These are phyloP conservation scores for Lymantria monacha DNA, from an alignment of 2,888 invertebrate species.

Conservation along the genomic window DNA sequence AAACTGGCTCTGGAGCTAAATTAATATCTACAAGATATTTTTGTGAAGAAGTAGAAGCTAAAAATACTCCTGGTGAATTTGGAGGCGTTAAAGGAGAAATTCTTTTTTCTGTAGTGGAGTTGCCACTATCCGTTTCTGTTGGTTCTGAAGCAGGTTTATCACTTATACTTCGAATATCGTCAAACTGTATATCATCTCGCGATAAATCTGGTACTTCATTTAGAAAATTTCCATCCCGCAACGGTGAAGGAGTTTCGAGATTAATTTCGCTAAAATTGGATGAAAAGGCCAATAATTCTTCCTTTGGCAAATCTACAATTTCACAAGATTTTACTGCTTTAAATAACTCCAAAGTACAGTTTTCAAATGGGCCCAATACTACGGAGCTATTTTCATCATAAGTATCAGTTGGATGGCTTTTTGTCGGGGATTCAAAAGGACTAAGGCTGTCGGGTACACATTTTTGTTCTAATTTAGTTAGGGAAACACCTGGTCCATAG, in stretches of 20 bases:
- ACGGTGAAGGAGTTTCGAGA: constrained; percentile 71
- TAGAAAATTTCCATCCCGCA: constrained; percentile 70
- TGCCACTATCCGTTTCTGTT: constrained; percentile 44
- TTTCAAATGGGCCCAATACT: constrained; percentile 82
- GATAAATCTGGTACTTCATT: constrained; percentile 74
- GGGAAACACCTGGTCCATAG: constrained; percentile 40
- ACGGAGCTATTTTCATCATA: constrained; percentile 79
- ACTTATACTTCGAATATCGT: constrained; percentile 52
- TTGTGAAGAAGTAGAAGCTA: constrained; percentile 63
- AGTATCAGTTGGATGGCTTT: constrained; percentile 71
- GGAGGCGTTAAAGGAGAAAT: constrained; percentile 71
- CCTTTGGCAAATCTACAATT: constrained; percentile 65
- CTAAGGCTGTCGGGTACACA: constrained; percentile 58
- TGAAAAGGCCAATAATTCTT: constrained; percentile 77
- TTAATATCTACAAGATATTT: constrained; percentile 68
- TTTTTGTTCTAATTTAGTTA: constrained; percentile 59
- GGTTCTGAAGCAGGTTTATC: constrained; percentile 49
- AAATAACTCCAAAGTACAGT: constrained; percentile 76
- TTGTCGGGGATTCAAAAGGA: constrained; percentile 72
- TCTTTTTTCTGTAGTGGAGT: constrained; percentile 60
- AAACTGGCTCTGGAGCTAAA: constrained; percentile 37
- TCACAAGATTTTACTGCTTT: constrained; percentile 74
- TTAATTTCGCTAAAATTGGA: constrained; percentile 79
- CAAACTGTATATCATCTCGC: constrained; percentile 58
- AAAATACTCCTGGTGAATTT: constrained; percentile 68